Evolutionary conservation across 2,797 vertebrate species (phyloP).

Genomic region (Eurystomus glaucurus): DNA sequence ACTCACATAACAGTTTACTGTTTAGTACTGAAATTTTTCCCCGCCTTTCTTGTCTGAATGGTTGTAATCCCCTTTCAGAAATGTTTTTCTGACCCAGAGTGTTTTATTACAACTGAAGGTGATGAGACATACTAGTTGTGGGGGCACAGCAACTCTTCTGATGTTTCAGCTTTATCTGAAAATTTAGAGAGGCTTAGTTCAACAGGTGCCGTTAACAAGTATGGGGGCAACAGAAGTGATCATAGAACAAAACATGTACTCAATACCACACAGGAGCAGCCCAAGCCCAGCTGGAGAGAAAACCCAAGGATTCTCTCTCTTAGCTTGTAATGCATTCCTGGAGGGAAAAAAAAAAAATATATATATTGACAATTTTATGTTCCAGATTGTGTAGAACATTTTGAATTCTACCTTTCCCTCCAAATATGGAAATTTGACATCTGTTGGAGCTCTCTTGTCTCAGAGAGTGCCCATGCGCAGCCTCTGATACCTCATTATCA

Average conservation of each 20-base stretch:
- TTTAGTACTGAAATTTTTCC: conserved; percentile 35
- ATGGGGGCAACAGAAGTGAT: neutral
- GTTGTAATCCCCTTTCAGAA: conserved; percentile 38
- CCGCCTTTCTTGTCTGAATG: conserved; percentile 48
- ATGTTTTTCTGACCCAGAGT: neutral
- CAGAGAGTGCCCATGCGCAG: neutral
- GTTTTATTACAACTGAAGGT: conserved; percentile 45
- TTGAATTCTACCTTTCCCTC: neutral
- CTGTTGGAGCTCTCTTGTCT: neutral
- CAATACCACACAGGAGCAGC: neutral
- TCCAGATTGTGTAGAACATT: neutral
- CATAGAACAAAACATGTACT: neutral
- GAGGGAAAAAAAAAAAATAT: neutral
- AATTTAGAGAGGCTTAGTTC: conserved; percentile 24
- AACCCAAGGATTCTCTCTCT: neutral
- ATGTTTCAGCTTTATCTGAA: conserved; percentile 32
- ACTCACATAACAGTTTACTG: conserved; percentile 3
- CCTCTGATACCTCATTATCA: neutral
- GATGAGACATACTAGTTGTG: neutral
- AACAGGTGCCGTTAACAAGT: conserved; percentile 44
- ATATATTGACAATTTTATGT: neutral
- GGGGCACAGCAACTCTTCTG: neutral
- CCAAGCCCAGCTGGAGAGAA: neutral
- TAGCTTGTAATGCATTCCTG: neutral
- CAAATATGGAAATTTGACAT: neutral